Evolutionary conservation across 2,797 vertebrate species (phyloP).

Genomic region (Sternarchorhynchus goeldii): DNA sequence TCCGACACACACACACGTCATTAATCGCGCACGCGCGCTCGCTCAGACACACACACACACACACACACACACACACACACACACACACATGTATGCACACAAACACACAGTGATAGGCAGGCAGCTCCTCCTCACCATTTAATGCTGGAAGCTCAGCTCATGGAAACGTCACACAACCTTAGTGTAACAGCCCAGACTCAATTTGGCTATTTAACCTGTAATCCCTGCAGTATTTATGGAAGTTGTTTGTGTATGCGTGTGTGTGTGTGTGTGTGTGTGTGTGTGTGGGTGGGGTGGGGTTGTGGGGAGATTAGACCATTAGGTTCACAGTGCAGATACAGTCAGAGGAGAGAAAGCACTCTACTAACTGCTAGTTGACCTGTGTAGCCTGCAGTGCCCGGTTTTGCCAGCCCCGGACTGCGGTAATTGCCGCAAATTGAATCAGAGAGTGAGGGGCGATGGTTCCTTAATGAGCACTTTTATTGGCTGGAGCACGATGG

Average conservation of each 20-base stretch:
- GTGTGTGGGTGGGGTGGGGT: slow-evolving; percentile 72
- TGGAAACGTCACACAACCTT: slow-evolving; percentile 19
- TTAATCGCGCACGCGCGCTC: slow-evolving; percentile 74
- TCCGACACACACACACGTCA: slow-evolving; percentile 69
- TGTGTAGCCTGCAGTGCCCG: slow-evolving; percentile 83
- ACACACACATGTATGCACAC: slow-evolving; percentile 76
- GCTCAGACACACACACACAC: slow-evolving; percentile 61
- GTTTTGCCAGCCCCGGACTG: slow-evolving; percentile 86
- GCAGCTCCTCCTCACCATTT: slow-evolving; percentile 27
- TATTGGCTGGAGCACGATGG: slow-evolving; percentile 84
- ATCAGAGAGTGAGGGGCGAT: slow-evolving; percentile 86
- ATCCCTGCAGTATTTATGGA: slow-evolving; percentile 90
- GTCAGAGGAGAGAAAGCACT: slow-evolving; percentile 84
- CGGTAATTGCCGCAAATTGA: slow-evolving; percentile 92
- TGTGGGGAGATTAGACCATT: slow-evolving; percentile 90
- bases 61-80: slow-evolving; percentile 65
- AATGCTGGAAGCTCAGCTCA: slow-evolving; percentile 31
- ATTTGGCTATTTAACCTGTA: slow-evolving; percentile 95
- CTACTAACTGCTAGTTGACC: slow-evolving; percentile 95
- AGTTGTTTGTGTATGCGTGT: slow-evolving; percentile 63
- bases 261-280: slow-evolving; percentile 34
- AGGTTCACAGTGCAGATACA: slow-evolving; percentile 88
- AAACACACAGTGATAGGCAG: slow-evolving; percentile 42
- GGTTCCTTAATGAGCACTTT: slow-evolving; percentile 92
- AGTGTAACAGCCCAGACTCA: slow-evolving; percentile 86